Percentiles rank a stretch among this genome's conserved stretches.
These are phyloP conservation scores for Leptinotarsa juncta DNA, from an alignment of 2,888 invertebrate genomes.

Conservation along the genomic window DNA sequence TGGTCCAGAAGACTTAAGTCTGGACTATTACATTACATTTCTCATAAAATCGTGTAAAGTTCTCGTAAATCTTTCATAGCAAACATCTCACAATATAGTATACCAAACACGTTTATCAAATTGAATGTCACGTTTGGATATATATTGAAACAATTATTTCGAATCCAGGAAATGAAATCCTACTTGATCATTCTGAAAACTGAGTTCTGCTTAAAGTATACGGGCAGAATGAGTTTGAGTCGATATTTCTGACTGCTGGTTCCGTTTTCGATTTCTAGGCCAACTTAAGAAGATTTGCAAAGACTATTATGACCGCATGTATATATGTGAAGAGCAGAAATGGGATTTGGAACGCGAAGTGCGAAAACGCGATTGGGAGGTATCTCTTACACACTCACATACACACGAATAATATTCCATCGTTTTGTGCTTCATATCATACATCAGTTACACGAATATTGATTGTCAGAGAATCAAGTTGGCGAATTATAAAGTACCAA, in stretches of 20 bases:
- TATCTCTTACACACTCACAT: constrained; percentile 68
- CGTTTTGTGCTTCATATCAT: constrained; percentile 57
- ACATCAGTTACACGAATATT: constrained; percentile 40
- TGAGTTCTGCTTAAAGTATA: constrained; percentile 21
- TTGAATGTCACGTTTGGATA: too few species aligned
- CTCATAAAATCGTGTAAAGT: constrained; percentile 33
- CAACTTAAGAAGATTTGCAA: constrained; percentile 92
- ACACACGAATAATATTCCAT: constrained; percentile 42
- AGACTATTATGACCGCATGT: constrained; percentile 97
- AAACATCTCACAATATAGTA: too few species aligned
- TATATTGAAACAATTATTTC: background rate
- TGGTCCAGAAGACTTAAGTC: too few species aligned
- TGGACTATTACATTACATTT: background rate
- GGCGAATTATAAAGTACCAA: constrained; percentile 35
- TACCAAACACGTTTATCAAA: too few species aligned
- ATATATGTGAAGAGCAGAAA: constrained; percentile 98
- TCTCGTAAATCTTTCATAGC: constrained; percentile 39
- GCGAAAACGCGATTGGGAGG: constrained; percentile 99
- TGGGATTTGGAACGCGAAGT: constrained; percentile 99
- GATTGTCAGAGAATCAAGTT: constrained; percentile 20
- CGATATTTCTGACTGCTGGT: constrained; percentile 61
- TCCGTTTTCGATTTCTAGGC: constrained; percentile 74
- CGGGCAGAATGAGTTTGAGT: constrained; percentile 34
- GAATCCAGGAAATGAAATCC: background rate
- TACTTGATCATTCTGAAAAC: constrained; percentile 18